Base-by-base conservation (phyloP, 2,797 vertebrate species). In the Artibeus lituratus region DNA sequence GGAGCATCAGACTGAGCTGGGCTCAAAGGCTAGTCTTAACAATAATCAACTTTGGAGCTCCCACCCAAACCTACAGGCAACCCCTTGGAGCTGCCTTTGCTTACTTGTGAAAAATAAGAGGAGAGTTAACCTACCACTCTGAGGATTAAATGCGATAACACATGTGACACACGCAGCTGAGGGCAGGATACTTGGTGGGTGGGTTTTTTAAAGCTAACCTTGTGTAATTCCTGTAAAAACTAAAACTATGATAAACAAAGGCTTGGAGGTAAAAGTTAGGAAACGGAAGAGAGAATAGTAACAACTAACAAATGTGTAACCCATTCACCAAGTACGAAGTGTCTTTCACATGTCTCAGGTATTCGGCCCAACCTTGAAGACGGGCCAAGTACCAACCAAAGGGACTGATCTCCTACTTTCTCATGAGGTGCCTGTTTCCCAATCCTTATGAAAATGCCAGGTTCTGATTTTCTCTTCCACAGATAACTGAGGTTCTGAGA, bases 191-290 rank as follows among this genome's bases (percentile, higher is more conserved):
- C 42, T 78, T 35, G 11, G 42, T 73, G 74, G 59, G 10, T 82
- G 35, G 32, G 59, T 87, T 85, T 59, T 84, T 69, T 70, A 81
- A 87, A 83, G 32, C 15, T 67, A 57, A 76, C 11, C 8, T 51
- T 49, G 18, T 81, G 0, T 73, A 82, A 88, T 94, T 86, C 65
- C 42, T 35, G 1, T 89, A n/a, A 90, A 92, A 70, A 24, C 29
- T 47, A 65, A 91, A 90, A 72, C 21, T 42, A 11, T n/a, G 11
- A 7, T 70, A 57, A 95, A 92, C 91, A 87, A 92, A 84, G 44
- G 26, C 24, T 93, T 78, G 16, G 49, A 88, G 2, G 7, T 73
- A 74, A 91, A 93, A 90, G 57, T 69, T 37, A 83, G 39, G 44
- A 87, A 93, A 80, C 29, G 26, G 22, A 81, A 59, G 29, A 65